These are phyloP conservation scores for Agrenia bidenticulata DNA, from an alignment of 2,888 invertebrate genomes.

Conservation along the genomic window DNA sequence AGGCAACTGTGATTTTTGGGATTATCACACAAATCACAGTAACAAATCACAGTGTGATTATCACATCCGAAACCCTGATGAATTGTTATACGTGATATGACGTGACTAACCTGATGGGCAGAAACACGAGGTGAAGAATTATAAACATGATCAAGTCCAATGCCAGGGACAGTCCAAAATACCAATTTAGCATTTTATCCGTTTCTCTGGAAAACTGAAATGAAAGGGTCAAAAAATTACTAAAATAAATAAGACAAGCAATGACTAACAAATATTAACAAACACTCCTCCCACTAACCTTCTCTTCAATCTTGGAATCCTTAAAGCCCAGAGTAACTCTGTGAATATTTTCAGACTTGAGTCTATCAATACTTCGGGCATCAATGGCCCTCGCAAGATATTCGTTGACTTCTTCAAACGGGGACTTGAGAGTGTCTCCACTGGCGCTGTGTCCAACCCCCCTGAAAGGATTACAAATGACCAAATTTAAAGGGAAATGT, in stretches of 20 bases:
- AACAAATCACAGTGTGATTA: no score
- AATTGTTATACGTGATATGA: no score
- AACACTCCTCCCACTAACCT: slow-evolving; percentile 60
- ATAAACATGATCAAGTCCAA: slow-evolving; percentile 30
- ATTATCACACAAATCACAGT: no score
- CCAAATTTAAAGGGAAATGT: no score
- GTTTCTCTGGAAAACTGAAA: slow-evolving; percentile 21
- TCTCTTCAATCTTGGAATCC: slow-evolving; percentile 69
- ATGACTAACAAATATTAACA: slow-evolving; percentile 12
- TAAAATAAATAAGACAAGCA: no score
- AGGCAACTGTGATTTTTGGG: no score
- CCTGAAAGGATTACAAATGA: not conserved
- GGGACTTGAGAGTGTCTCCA: slow-evolving; percentile 7
- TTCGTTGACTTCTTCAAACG: slow-evolving; percentile 77
- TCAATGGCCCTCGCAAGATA: slow-evolving; percentile 95
- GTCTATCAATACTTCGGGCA: slow-evolving; percentile 85
- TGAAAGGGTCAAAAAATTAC: no score
- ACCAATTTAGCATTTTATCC: slow-evolving; percentile 25
- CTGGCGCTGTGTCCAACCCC: not conserved
- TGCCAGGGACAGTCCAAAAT: slow-evolving; percentile 33
- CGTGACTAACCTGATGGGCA: not conserved
- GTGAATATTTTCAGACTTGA: slow-evolving; percentile 84
- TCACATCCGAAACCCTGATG: no score
- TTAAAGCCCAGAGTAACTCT: slow-evolving; percentile 82
- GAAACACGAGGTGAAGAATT: slow-evolving; percentile 7